phyloP scores from a whole-genome alignment of 2,113 vertebrate species.

The Siphamia tubifer region DNA sequence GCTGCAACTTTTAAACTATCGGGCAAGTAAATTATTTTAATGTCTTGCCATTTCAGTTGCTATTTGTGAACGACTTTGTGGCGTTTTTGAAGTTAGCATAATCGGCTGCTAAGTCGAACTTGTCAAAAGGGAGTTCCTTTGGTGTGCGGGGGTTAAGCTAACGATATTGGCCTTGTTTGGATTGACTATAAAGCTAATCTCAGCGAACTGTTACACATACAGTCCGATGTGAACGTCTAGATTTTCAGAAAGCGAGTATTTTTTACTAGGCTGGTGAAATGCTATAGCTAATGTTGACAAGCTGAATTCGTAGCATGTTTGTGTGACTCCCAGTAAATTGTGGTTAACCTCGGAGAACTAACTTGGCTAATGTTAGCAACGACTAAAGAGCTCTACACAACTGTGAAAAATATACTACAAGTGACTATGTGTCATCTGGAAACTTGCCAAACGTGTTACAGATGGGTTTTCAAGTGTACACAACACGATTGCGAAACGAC shows the following conservation, averaged over 20 bases:
- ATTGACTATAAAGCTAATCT: slow-evolving; percentile 27
- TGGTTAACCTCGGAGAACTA: background rate
- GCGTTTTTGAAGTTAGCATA: background rate
- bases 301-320: background rate
- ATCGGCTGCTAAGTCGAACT: slow-evolving; percentile 22
- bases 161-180: slow-evolving; percentile 42
- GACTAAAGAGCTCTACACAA: background rate
- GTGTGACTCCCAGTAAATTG: background rate
- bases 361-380: slow-evolving; percentile 28
- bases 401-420: background rate
- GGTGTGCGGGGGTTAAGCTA: slow-evolving; percentile 36
- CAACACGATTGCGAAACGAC: slow-evolving; percentile 2
- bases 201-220: background rate
- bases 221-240: rapidly evolving
- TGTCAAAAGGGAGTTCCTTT: slow-evolving; percentile 36
- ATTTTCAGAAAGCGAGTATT: background rate
- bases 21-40: slow-evolving; percentile 16
- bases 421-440: background rate
- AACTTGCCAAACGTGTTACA: background rate
- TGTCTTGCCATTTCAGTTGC: background rate
- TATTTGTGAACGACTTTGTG: background rate
- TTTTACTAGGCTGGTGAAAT: background rate
- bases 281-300: background rate
- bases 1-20: background rate
- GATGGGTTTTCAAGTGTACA: background rate